Evolutionary conservation across 2,888 invertebrate species (phyloP).

Genomic region (Herminia tarsipennalis): DNA sequence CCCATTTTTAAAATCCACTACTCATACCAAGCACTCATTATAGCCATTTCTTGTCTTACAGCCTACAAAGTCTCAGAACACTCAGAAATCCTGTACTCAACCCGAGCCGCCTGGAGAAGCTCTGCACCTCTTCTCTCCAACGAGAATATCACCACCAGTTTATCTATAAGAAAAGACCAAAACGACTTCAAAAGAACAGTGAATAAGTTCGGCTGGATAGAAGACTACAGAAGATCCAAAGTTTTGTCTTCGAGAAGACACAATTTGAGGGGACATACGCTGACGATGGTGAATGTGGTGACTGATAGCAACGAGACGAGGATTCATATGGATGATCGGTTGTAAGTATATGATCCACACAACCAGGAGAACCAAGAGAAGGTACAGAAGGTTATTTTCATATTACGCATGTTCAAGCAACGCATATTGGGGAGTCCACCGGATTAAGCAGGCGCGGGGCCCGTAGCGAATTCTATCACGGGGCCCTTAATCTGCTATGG

Average conservation of each 20-base stretch:
- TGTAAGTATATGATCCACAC: conserved; percentile 58
- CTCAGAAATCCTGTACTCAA: conserved; percentile 58
- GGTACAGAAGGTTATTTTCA: too few relatives aligned
- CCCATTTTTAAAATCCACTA: too few relatives aligned
- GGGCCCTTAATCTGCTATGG: too few relatives aligned
- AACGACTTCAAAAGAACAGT: conserved; percentile 1
- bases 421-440: too few relatives aligned
- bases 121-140: not conserved
- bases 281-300: conserved; percentile 72
- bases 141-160: not conserved
- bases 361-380: too few relatives aligned
- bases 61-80: conserved; percentile 67
- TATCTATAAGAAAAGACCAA: not conserved
- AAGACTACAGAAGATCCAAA: conserved; percentile 60
- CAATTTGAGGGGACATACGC: conserved; percentile 56
- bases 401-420: too few relatives aligned
- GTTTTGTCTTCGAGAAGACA: conserved; percentile 59
- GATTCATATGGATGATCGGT: conserved; percentile 68
- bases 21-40: too few relatives aligned
- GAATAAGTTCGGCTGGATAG: conserved; percentile 53
- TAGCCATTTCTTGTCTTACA: conserved; percentile 43
- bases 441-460: too few relatives aligned
- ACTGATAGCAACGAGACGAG: conserved; percentile 73
- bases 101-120: conserved; percentile 58
- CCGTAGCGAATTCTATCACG: too few relatives aligned